Evolutionary conservation across 2,888 invertebrate genomes (phyloP).

Genomic region (Halictus ligatus): DNA sequence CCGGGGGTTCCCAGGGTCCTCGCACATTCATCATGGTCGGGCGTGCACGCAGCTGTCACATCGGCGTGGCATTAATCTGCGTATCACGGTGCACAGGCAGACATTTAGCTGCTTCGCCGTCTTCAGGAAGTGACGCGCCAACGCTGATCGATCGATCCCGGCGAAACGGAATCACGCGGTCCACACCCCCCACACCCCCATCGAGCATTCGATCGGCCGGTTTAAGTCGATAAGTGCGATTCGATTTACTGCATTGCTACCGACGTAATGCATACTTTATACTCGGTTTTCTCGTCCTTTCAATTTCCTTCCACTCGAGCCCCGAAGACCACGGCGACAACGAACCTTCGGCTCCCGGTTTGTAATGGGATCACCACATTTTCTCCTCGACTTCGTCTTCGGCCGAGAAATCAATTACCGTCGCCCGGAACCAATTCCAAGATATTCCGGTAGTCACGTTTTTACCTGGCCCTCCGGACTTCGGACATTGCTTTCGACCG

Average conservation of each 20-base stretch:
- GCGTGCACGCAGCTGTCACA: not conserved
- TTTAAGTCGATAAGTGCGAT: slow-evolving; percentile 69
- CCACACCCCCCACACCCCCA: not conserved
- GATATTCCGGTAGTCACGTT: slow-evolving; percentile 53
- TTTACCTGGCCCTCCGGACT: slow-evolving; percentile 15
- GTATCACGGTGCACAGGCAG: not conserved
- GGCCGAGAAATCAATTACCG: slow-evolving; percentile 58
- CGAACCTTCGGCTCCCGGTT: slow-evolving; percentile 40
- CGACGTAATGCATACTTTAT: slow-evolving; percentile 69
- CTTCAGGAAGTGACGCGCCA: slow-evolving; percentile 15
- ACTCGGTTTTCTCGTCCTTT: slow-evolving; percentile 55
- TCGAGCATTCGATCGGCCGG: slow-evolving; percentile 49
- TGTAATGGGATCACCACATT: slow-evolving; percentile 57
- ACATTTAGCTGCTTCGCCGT: slow-evolving; percentile 6
- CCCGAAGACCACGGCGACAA: slow-evolving; percentile 47
- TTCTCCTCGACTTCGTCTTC: slow-evolving; percentile 44
- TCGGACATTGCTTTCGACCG: slow-evolving; percentile 5
- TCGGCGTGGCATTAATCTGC: slow-evolving; percentile 20
- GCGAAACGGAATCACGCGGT: slow-evolving; percentile 1
- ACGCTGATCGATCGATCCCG: slow-evolving; percentile 33
- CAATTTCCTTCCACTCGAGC: slow-evolving; percentile 46
- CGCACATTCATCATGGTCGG: slow-evolving; percentile 17
- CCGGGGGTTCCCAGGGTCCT: not conserved
- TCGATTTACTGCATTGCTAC: slow-evolving; percentile 71
- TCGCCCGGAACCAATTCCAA: slow-evolving; percentile 40